phyloP scores from a whole-genome alignment of 2,113 vertebrate species.

The Gasterosteus nipponicus region DNA sequence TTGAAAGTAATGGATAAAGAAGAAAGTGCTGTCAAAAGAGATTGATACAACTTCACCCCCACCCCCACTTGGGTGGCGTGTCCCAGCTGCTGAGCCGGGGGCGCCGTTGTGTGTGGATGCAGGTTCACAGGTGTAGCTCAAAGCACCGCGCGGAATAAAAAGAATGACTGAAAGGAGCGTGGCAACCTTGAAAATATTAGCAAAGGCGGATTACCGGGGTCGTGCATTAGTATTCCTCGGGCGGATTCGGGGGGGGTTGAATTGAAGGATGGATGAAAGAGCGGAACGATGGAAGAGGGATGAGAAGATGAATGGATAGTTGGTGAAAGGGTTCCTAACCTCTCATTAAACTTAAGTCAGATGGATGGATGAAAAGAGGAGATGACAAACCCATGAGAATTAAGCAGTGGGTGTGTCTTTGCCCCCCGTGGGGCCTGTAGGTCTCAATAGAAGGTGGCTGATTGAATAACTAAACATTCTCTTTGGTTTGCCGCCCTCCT shows the following conservation, averaged over 20 bases:
- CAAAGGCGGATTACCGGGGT: slow-evolving; percentile 54
- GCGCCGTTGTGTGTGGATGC: neutral
- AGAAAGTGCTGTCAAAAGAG: neutral
- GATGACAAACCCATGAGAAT: slow-evolving; percentile 58
- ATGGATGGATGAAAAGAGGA: slow-evolving; percentile 68
- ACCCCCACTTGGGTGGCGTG: neutral
- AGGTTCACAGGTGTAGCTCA: slow-evolving; percentile 25
- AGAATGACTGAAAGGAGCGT: slow-evolving; percentile 37
- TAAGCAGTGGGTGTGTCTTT: slow-evolving; percentile 25
- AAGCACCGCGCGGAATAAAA: slow-evolving; percentile 29
- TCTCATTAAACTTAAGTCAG: slow-evolving; percentile 67
- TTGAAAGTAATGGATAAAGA: slow-evolving; percentile 4
- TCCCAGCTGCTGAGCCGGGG: neutral
- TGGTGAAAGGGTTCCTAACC: slow-evolving; percentile 56
- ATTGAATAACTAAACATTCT: slow-evolving; percentile 54
- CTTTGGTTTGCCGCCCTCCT: slow-evolving; percentile 43
- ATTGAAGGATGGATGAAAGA: slow-evolving; percentile 57
- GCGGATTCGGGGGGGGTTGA: slow-evolving; percentile 34
- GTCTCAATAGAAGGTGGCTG: slow-evolving; percentile 29
- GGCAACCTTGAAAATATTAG: slow-evolving; percentile 67
- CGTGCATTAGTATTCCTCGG: slow-evolving; percentile 63
- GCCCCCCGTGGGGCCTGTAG: slow-evolving; percentile 35
- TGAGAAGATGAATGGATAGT: slow-evolving; percentile 67
- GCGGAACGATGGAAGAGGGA: slow-evolving; percentile 60
- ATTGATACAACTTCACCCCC: neutral